Conservation (phyloP, 2,113 vertebrate species). For the Saimiri boliviensis region DNA sequence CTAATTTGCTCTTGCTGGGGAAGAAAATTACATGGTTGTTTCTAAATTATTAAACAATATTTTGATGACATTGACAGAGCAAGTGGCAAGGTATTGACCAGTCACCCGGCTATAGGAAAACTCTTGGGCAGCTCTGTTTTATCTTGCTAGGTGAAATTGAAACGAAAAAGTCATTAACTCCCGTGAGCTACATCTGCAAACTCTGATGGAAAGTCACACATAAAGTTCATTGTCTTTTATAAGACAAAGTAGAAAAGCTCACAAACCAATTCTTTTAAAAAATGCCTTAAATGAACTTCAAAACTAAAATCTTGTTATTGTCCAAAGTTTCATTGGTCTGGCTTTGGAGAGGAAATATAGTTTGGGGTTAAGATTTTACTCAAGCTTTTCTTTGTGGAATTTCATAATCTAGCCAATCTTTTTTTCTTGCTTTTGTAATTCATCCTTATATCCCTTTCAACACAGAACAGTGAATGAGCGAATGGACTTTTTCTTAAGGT, state of each 20-base stretch:
- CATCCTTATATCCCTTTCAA: not conserved
- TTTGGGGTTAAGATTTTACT: not conserved
- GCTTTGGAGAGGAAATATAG: constrained; percentile 14
- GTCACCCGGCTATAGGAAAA: constrained; percentile 74
- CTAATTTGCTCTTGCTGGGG: constrained; percentile 83
- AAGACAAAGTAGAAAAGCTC: constrained; percentile 61
- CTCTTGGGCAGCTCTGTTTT: constrained; percentile 64
- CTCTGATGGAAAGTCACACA: constrained; percentile 68
- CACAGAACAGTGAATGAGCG: not conserved
- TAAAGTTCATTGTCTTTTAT: constrained; percentile 72
- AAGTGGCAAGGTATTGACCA: constrained; percentile 82
- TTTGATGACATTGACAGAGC: constrained; percentile 83
- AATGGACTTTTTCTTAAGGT: not conserved
- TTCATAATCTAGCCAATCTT: not conserved
- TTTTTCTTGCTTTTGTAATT: not conserved
- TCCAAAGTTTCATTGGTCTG: not conserved
- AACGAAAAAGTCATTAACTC: constrained; percentile 83
- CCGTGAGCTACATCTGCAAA: constrained; percentile 78
- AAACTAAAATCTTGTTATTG: constrained; percentile 48
- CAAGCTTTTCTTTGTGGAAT: not conserved
- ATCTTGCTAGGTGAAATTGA: constrained; percentile 82
- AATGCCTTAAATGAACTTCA: constrained; percentile 64
- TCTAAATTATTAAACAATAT: constrained; percentile 87
- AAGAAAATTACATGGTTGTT: constrained; percentile 84
- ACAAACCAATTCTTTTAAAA: constrained; percentile 63